A percentile compares a stretch with the other conserved stretches of the same genome.
These are phyloP conservation scores for Sminthurides aquaticus DNA, from an alignment of 2,888 invertebrate genomes.

Conservation along the genomic window DNA sequence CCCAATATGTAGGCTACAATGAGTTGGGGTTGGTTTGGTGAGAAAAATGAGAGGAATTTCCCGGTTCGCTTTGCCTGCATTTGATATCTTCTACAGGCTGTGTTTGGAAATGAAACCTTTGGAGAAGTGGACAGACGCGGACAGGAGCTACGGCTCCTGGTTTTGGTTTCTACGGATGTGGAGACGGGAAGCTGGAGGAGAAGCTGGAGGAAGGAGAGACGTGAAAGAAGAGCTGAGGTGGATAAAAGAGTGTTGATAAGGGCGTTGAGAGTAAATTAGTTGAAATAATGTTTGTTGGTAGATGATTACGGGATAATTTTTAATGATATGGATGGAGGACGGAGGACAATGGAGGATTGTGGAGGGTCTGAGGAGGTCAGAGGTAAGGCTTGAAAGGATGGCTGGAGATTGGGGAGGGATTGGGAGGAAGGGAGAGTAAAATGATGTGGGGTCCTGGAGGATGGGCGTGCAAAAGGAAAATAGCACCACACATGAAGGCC, in stretches of 20 bases:
- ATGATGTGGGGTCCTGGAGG: not conserved
- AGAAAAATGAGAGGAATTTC: not conserved
- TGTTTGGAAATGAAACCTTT: not conserved
- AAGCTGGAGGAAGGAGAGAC: too few species aligned
- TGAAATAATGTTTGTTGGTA: not conserved
- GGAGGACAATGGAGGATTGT: not conserved
- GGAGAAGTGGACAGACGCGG: not conserved
- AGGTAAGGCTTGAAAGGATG: not conserved
- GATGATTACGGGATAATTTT: not conserved
- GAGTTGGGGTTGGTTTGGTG: too few species aligned
- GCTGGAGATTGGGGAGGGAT: not conserved
- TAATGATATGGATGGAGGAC: not conserved
- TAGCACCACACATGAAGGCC: not conserved
- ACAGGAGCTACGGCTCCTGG: not conserved
- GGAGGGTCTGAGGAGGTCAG: conserved; percentile 1
- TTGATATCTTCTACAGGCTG: too few species aligned
- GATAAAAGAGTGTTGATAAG: not conserved
- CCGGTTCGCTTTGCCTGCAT: too few species aligned
- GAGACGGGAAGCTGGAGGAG: conserved; percentile 1
- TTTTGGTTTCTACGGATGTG: not conserved
- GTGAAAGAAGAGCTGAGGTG: too few species aligned
- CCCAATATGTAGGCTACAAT: not conserved
- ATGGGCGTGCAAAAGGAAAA: not conserved
- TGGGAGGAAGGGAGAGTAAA: too few species aligned
- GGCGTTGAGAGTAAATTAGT: not conserved